phyloP scores from a whole-genome alignment of 2,797 vertebrate species.

The Varecia variegata region DNA sequence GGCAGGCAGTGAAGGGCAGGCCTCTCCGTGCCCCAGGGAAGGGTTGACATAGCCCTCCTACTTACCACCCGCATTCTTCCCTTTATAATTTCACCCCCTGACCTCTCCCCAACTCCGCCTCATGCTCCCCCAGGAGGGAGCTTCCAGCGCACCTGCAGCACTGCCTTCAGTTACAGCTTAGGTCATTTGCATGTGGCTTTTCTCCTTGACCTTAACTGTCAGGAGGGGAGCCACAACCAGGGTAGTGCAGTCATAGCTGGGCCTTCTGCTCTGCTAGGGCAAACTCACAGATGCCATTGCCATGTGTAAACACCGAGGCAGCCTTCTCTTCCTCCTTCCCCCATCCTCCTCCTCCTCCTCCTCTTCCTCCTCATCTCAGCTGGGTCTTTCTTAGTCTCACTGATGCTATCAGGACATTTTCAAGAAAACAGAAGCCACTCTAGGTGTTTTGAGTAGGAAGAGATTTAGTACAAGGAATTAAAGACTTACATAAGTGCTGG shows the following conservation, averaged over 20 bases:
- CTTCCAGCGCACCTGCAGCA: not conserved
- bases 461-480: not conserved
- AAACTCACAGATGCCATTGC: not conserved
- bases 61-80: not conserved
- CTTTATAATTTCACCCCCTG: not conserved
- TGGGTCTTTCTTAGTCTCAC: not conserved
- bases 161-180: not conserved
- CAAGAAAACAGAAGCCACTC: not conserved
- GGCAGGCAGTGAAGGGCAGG: not conserved
- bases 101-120: not conserved
- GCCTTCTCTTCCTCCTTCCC: not conserved
- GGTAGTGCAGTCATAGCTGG: not conserved
- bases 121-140: not conserved
- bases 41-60: not conserved
- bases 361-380: not conserved
- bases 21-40: too few relatives aligned
- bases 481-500: not conserved
- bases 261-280: not conserved
- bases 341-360: not conserved
- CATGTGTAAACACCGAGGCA: fast-evolving
- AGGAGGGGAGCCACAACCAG: not conserved
- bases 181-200: not conserved
- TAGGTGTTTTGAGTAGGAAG: not conserved
- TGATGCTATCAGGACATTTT: not conserved
- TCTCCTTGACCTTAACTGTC: not conserved